These are phyloP conservation scores for Luscinia luscinia DNA, from an alignment of 2,797 vertebrate genomes.

Conservation along the genomic window DNA sequence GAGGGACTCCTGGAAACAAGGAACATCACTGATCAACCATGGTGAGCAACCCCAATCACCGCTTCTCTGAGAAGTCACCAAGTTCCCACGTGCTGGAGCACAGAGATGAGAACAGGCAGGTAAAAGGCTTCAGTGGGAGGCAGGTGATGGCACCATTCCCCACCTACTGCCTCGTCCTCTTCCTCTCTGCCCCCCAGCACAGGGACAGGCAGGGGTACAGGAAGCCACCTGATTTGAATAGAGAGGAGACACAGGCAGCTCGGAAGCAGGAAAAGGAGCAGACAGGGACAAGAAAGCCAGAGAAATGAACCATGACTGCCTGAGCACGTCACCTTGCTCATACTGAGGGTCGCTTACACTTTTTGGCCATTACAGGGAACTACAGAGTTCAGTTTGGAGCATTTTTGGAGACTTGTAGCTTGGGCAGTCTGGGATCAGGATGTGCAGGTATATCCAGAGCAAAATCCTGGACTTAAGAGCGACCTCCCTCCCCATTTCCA, in stretches of 20 bases:
- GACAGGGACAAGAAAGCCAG: slow-evolving; percentile 42
- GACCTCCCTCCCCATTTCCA: background rate
- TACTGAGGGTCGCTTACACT: rapidly evolving
- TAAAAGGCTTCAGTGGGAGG: background rate
- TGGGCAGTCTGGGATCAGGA: background rate
- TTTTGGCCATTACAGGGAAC: background rate
- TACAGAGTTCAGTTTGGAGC: background rate
- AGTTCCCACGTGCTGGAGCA: background rate
- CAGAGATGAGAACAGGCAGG: background rate
- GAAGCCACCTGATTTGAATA: slow-evolving; percentile 61
- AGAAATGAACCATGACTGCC: slow-evolving; percentile 20
- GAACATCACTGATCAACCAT: background rate
- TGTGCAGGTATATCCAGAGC: background rate
- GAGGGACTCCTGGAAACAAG: background rate
- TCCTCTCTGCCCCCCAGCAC: background rate
- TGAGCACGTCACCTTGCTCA: background rate
- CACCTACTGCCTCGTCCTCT: background rate
- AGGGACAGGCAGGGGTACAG: background rate
- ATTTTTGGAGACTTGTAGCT: background rate
- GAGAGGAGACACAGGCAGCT: background rate
- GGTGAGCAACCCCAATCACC: background rate
- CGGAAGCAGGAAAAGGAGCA: slow-evolving; percentile 20
- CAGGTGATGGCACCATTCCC: background rate
- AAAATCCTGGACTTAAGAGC: background rate
- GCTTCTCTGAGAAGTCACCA: background rate